A percentile compares a stretch with the other conserved stretches of the same genome.
phyloP scores from a whole-genome alignment of 2,888 invertebrate species.

The Boloria selene region DNA sequence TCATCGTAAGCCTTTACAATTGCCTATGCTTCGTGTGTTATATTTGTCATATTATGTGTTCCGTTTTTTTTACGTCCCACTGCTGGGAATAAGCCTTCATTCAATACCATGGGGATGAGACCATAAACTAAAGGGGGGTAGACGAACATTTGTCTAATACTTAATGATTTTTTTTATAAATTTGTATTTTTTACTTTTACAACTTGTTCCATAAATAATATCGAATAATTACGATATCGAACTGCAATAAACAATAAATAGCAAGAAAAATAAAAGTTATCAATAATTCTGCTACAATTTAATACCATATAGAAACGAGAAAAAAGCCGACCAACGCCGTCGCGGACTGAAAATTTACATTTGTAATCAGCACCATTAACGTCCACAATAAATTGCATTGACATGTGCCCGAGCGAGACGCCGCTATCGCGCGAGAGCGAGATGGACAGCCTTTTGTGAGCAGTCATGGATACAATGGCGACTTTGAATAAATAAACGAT shows the following conservation, averaged over 20 bases:
- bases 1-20: constrained; percentile 7
- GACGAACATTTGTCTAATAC: too few relatives aligned
- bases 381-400: constrained; percentile 82
- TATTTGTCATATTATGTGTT: background rate
- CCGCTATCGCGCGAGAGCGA: constrained; percentile 59
- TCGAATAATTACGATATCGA: constrained; percentile 10
- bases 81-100: too few relatives aligned
- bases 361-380: constrained; percentile 80
- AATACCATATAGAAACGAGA: constrained; percentile 73
- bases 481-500: constrained; percentile 41
- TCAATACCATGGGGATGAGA: too few relatives aligned
- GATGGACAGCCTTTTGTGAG: constrained; percentile 57
- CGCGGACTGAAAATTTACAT: constrained; percentile 80
- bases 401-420: constrained; percentile 66
- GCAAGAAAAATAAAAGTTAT: constrained; percentile 37
- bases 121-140: too few relatives aligned
- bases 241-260: constrained; percentile 30
- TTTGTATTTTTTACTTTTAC: background rate
- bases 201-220: constrained; percentile 6
- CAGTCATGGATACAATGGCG: constrained; percentile 76
- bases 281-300: constrained; percentile 72
- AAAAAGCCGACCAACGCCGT: constrained; percentile 75
- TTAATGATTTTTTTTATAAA: background rate
- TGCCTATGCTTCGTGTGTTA: background rate
- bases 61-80: too few relatives aligned